These are phyloP conservation scores for Dascillus cervinus DNA, from an alignment of 2,888 invertebrate species.

Conservation along the genomic window DNA sequence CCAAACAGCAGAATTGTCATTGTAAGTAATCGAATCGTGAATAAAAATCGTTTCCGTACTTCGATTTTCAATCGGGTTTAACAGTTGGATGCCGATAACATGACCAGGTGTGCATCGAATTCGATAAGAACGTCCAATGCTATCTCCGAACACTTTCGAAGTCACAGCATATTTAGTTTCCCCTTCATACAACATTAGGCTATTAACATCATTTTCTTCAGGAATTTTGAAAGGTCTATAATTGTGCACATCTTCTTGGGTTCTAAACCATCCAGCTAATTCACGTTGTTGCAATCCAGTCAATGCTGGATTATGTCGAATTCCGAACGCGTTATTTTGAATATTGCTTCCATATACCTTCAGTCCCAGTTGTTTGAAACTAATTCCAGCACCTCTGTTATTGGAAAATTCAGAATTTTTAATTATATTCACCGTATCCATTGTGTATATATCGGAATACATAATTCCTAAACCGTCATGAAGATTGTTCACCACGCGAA, in stretches of 20 bases:
- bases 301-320: slow-evolving; percentile 86
- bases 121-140: slow-evolving; percentile 50
- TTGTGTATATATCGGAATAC: slow-evolving; percentile 89
- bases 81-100: slow-evolving; percentile 79
- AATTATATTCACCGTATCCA: slow-evolving; percentile 72
- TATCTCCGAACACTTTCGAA: slow-evolving; percentile 52
- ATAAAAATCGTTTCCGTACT: slow-evolving; percentile 79
- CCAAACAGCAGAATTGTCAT: slow-evolving; percentile 63
- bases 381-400: slow-evolving; percentile 83
- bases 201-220: slow-evolving; percentile 45
- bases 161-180: slow-evolving; percentile 77
- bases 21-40: slow-evolving; percentile 65
- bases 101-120: slow-evolving; percentile 72
- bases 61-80: slow-evolving; percentile 84
- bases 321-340: slow-evolving; percentile 82
- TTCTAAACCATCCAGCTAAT: slow-evolving; percentile 85
- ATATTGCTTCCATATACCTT: slow-evolving; percentile 70
- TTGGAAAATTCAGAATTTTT: slow-evolving; percentile 77
- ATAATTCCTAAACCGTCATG: slow-evolving; percentile 90
- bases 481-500: slow-evolving; percentile 75
- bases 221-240: slow-evolving; percentile 71
- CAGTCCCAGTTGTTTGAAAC: slow-evolving; percentile 81
- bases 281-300: slow-evolving; percentile 80
- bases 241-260: slow-evolving; percentile 61
- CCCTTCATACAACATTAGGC: slow-evolving; percentile 59